A percentile compares a stretch with the other conserved stretches of the same genome.
These are phyloP conservation scores for Neelides folsomi DNA, from an alignment of 2,888 invertebrate species.

Conservation along the genomic window DNA sequence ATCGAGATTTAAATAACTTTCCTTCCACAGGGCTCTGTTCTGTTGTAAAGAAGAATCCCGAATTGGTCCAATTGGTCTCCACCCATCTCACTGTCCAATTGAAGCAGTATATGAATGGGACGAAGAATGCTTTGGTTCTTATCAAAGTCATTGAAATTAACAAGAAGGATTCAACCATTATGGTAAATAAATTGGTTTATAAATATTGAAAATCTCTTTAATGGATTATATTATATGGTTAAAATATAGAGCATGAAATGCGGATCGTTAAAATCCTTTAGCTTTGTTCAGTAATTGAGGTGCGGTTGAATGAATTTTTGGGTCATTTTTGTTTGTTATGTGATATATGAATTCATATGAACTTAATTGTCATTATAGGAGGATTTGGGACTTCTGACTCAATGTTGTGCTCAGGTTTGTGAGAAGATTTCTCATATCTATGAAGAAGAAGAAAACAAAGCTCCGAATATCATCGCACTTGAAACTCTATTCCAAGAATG, in stretches of 20 bases:
- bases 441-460: slow-evolving; percentile 6
- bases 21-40: slow-evolving; percentile 17
- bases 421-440: slow-evolving; percentile 7
- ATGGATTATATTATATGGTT: too few relatives aligned
- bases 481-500: slow-evolving; percentile 9
- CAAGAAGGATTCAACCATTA: background rate
- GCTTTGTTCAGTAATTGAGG: background rate
- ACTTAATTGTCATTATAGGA: slow-evolving; percentile 12
- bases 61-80: slow-evolving; percentile 20
- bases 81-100: slow-evolving; percentile 18
- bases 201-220: too few relatives aligned
- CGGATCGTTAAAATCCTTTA: background rate
- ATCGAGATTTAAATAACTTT: background rate
- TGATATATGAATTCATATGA: slow-evolving; percentile 1
- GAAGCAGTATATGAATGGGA: slow-evolving; percentile 10
- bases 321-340: background rate
- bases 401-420: slow-evolving; percentile 6
- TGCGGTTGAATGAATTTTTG: slow-evolving; percentile 4
- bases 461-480: slow-evolving; percentile 8
- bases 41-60: slow-evolving; percentile 23
- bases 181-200: background rate
- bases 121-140: background rate
- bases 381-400: slow-evolving; percentile 20
- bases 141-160: background rate
- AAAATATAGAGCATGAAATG: too few relatives aligned